Evolutionary conservation across 2,888 invertebrate species (phyloP), one percentile per base, ranked within the genome.

Genomic region (Ptilodon capucinus): DNA sequence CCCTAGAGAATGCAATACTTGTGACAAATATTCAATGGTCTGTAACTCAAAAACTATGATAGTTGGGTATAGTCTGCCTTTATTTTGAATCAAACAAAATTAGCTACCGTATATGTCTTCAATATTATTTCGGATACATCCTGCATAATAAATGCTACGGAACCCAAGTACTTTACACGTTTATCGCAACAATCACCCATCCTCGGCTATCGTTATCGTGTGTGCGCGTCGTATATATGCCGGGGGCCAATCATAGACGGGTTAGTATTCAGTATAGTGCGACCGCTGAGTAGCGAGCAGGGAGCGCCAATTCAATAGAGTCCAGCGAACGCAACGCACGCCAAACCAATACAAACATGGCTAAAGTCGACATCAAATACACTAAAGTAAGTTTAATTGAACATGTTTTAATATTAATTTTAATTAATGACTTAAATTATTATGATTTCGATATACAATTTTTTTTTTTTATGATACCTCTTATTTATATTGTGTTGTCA

Each of bases 361-460:
- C 78, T 48, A 87, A 88, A 71, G 89, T 91, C 52, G 79, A 87
- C 58, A 84, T 92, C 69, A 88, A 91, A 71, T 92, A 91, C 63
- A 92, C 87, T 0, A 86, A 92, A 86, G 92, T 92, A 71, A 54
- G 74, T 49, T 2, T 32, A 48, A 25, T 25, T 25, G 3, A 7
- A 25, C 11, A 9, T n/a, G n/a, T n/a, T n/a, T n/a, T n/a, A n/a
- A n/a, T n/a, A n/a, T n/a, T n/a, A n/a, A n/a, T n/a, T n/a, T n/a
- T n/a, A n/a, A n/a, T n/a, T n/a, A n/a, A n/a, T n/a, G n/a, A n/a
- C n/a, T n/a, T n/a, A n/a, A n/a, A n/a, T n/a, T n/a, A n/a, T n/a
- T n/a, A n/a, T n/a, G n/a, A n/a, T n/a, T n/a, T n/a, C n/a, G n/a
- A n/a, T n/a, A n/a, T n/a, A n/a, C n/a, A n/a, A n/a, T n/a, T n/a